phyloP scores from a whole-genome alignment of 2,113 vertebrate species.

The Argyrosomus japonicus region DNA sequence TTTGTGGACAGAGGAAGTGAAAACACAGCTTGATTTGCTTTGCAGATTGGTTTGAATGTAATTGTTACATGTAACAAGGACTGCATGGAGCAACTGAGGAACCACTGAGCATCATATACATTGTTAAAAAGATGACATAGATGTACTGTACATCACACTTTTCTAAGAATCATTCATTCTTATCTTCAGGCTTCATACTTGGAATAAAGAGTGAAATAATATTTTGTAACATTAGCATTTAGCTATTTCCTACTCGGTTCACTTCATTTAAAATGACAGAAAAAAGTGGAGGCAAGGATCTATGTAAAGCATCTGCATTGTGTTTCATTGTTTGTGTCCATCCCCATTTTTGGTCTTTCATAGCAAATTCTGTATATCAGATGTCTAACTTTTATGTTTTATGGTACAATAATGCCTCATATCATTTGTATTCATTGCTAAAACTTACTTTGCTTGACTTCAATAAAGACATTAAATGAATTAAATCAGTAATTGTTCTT shows the following conservation, averaged over 20 bases:
- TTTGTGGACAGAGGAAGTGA: constrained; percentile 73
- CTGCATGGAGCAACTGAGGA: neutral
- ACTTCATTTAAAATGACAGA: neutral
- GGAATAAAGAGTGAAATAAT: neutral
- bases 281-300: neutral
- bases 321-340: neutral
- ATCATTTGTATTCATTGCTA: neutral
- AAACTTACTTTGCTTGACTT: neutral
- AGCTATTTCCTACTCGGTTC: neutral
- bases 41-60: neutral
- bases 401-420: neutral
- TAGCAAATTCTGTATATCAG: neutral
- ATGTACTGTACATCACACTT: neutral
- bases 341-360: neutral
- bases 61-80: neutral
- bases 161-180: too few relatives aligned
- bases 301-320: neutral
- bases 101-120: neutral
- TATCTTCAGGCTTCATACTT: neutral
- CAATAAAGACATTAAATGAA: neutral
- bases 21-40: constrained; percentile 6
- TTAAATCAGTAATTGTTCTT: neutral
- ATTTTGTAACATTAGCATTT: neutral
- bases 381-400: neutral
- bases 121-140: neutral